These are phyloP conservation scores for Zygaena filipendulae DNA, from an alignment of 2,888 invertebrate species.

Conservation along the genomic window DNA sequence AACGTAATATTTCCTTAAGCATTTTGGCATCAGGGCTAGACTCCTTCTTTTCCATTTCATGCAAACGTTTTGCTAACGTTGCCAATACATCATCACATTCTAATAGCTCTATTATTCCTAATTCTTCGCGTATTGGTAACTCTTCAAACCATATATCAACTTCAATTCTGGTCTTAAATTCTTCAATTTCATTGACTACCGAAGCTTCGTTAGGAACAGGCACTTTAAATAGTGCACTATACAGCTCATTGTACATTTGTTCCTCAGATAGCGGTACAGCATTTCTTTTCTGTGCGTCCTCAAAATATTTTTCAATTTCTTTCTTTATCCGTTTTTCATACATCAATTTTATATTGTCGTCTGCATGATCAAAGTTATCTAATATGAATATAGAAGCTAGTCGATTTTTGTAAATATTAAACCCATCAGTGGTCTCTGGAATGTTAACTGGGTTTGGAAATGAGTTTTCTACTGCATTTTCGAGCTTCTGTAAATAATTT, in stretches of 20 bases:
- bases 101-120: conserved; percentile 23
- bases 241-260: conserved; percentile 33
- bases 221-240: conserved; percentile 32
- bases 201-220: conserved; percentile 29
- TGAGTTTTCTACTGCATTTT: conserved; percentile 31
- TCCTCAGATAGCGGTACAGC: conserved; percentile 27
- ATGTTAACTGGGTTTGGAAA: conserved; percentile 26
- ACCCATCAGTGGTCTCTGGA: conserved; percentile 28
- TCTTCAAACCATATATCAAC: conserved; percentile 35
- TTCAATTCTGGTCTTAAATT: conserved; percentile 38
- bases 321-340: conserved; percentile 28
- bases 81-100: conserved; percentile 31
- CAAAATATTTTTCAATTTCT: conserved; percentile 30
- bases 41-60: conserved; percentile 30
- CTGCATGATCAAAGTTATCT: conserved; percentile 38
- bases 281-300: conserved; percentile 27
- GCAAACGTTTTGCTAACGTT: conserved; percentile 31
- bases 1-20: conserved; percentile 32
- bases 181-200: conserved; percentile 31
- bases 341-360: conserved; percentile 27
- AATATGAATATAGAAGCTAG: conserved; percentile 38
- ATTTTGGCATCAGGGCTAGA: conserved; percentile 24
- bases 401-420: conserved; percentile 38
- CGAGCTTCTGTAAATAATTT: conserved; percentile 31
- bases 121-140: conserved; percentile 26